Percentiles rank a stretch among this genome's conserved stretches.
These are phyloP conservation scores for Lepidocolaptes lacrymiger DNA, from an alignment of 2,797 vertebrate genomes.

Conservation along the genomic window DNA sequence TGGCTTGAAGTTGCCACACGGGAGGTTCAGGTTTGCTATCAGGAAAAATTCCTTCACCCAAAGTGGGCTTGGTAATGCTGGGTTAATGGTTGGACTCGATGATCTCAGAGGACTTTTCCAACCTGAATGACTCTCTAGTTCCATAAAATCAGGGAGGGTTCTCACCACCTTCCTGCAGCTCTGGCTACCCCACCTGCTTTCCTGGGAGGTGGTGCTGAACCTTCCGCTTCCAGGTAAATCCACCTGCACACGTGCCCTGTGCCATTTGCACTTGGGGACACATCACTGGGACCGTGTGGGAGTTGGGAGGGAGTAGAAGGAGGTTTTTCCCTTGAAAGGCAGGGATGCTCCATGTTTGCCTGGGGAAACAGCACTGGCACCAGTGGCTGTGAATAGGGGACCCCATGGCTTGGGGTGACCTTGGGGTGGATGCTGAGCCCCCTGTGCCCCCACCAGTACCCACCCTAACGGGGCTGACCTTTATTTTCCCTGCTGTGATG, in stretches of 20 bases:
- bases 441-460: rapidly evolving
- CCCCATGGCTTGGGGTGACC: rapidly evolving
- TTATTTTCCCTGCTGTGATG: not conserved
- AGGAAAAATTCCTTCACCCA: not conserved
- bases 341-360: rapidly evolving
- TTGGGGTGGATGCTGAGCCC: rapidly evolving
- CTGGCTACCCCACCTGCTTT: not conserved
- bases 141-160: not conserved
- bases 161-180: not conserved
- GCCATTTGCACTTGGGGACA: not conserved
- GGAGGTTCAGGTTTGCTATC: not conserved
- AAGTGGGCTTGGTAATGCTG: not conserved
- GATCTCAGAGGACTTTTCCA: not conserved
- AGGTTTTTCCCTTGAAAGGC: not conserved
- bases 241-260: rapidly evolving
- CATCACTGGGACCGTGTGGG: rapidly evolving
- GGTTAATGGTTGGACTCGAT: not conserved
- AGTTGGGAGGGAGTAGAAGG: not conserved
- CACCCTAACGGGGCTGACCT: not conserved
- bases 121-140: not conserved
- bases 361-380: not conserved
- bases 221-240: not conserved
- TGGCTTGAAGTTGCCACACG: not conserved
- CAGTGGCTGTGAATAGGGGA: not conserved
- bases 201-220: not conserved